Base-by-base conservation (phyloP, 2,113 vertebrate genomes). In the Nansenia antarctica region DNA sequence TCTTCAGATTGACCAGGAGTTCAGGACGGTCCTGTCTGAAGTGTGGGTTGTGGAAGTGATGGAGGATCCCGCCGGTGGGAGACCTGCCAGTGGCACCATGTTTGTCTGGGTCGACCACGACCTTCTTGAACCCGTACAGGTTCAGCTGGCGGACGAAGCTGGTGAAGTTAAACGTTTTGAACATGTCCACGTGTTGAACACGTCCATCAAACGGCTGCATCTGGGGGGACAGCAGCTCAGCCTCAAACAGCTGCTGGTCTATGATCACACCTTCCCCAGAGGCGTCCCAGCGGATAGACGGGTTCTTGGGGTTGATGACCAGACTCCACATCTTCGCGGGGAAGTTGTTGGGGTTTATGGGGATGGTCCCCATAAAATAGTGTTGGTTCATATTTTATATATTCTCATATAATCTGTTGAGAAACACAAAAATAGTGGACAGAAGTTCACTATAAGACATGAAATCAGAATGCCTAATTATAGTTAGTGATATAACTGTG, bases 81-180 rank as follows among this genome's bases (percentile, higher is more conserved):
- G 2, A 57, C 12, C 24, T 55, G 42, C 3, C 39, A 3, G 0
- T n/a, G n/a, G 15, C 9, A 5, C n/a, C 12, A 1, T 18, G 11
- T 65, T 26, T 35, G 12, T 45, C 58, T 8, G 62, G 75, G 1
- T 70, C 79, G 4, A 29, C 31, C 0, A 72, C 49, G 32, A 93
- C 62, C 77, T 94, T 95, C 73, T 73, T 89, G 79, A 97, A 97
- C 54, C 95, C 94, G 8, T 95, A 96, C 3, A 95, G 89, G 58
- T 95, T 95, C 72, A 97, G 92, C 84, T 96, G 93, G 0, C 94
- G 94, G 85, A 95, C 86, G 73, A 96, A 93, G 82, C 95, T 96
- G 22, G 86, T 84, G 79, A 95, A 96, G 69, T 93, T 94, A 65
- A 74, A 91, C 0, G 92, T 94, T 72, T 93, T 96, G 81, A 96